Evolutionary conservation across 2,113 vertebrate genomes (phyloP).

Genomic region (Oenanthe oenanthe): DNA sequence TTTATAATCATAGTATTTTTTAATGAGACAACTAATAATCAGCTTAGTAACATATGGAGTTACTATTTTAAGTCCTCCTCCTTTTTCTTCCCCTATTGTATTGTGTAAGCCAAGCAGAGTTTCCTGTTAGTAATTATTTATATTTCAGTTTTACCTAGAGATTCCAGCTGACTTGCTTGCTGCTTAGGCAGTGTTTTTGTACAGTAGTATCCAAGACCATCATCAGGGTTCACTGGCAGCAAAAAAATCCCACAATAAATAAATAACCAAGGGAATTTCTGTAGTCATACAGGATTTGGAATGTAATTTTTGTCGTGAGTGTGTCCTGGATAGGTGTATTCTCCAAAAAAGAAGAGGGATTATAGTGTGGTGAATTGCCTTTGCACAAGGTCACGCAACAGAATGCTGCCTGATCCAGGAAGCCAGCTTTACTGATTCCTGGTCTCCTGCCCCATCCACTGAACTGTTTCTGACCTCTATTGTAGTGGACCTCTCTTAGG

Average conservation of each 20-base stretch:
- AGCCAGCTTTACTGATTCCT: neutral
- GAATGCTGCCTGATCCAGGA: constrained; percentile 4
- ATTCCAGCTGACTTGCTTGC: constrained; percentile 2
- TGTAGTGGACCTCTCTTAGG: neutral
- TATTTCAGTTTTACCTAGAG: constrained; percentile 19
- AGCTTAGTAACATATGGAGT: neutral
- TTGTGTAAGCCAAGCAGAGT: constrained; percentile 11
- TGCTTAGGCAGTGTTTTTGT: neutral
- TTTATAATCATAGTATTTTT: neutral
- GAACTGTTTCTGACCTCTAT: constrained; percentile 6
- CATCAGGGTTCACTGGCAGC: neutral
- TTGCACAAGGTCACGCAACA: neutral
- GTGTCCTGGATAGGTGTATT: neutral
- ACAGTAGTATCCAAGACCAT: neutral
- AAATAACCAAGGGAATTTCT: neutral
- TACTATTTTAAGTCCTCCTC: constrained; percentile 1
- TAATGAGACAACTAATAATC: neutral
- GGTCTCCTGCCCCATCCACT: neutral
- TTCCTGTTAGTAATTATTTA: constrained; percentile 49
- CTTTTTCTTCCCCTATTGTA: neutral
- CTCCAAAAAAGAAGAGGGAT: neutral
- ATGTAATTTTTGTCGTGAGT: neutral
- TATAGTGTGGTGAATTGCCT: neutral
- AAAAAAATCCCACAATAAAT: neutral
- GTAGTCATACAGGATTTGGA: neutral